Evolutionary conservation across 2,797 vertebrate species (phyloP), one percentile per base, ranked within the genome.

Genomic region (Anguilla megastoma): DNA sequence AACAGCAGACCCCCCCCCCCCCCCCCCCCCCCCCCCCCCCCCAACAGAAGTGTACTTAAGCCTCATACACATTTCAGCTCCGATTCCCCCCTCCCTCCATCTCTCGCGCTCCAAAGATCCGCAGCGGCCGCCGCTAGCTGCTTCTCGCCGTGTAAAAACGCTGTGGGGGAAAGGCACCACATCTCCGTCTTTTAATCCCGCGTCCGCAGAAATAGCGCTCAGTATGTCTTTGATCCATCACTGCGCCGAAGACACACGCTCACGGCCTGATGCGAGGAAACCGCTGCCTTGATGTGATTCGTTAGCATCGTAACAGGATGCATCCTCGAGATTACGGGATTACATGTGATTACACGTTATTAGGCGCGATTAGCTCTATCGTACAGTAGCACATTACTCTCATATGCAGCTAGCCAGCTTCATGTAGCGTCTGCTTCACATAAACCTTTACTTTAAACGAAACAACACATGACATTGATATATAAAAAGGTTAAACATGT

Each of bases 1-100:
- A 97, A 95, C 90, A 89, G 94, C 95, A 84, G 24, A 27, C 60
- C 18, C 1, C 18, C 60, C 3, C 60, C 18, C 69, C n/a, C n/a
- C 58, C 36, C 36, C 21, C 33, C 0, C 85, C 27, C 27, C 60
- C 18, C 24, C 18, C 0, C 18, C 60, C 3, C 60, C 18, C 69
- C 36, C 21, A 66, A 92, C 95, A 95, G 80, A 96, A 93, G 96
- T 96, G 95, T 95, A 94, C 94, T 92, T 84, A 7, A 85, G 92
- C 90, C 91, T 84, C 86, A 89, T 92, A 93, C 90, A 60, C 89
- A 60, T 93, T 91, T 91, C 90, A 91, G 89, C 90, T 86, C 90
- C 89, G 66, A 89, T 88, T 89, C 87, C 21, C 60, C 58, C 88
- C 90, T 88, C 86, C 88, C 88, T 90, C 82, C 87, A 88, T 91